Evolutionary conservation across 2,797 vertebrate species (phyloP).

Genomic region (Amblyraja radiata): DNA sequence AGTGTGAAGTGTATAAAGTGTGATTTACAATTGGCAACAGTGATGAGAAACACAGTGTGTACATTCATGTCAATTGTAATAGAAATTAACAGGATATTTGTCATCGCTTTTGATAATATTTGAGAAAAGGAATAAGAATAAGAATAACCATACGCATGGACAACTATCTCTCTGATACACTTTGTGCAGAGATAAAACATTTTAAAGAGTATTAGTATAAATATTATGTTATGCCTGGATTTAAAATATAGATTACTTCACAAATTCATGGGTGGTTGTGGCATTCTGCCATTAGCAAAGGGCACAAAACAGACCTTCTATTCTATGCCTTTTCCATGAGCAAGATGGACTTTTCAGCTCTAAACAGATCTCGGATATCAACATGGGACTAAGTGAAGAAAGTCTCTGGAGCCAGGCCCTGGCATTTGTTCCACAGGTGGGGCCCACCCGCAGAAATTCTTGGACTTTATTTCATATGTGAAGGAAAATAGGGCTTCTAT

Average conservation of each 20-base stretch:
- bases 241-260: conserved; percentile 36
- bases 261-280: conserved; percentile 32
- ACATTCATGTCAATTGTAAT: background rate
- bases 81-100: background rate
- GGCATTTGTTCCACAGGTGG: background rate
- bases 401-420: background rate
- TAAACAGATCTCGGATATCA: conserved; percentile 22
- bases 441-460: background rate
- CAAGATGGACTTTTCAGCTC: background rate
- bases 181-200: conserved; percentile 7
- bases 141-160: background rate
- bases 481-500: background rate
- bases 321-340: background rate
- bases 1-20: background rate
- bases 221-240: conserved; percentile 34
- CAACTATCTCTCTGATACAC: conserved; percentile 15
- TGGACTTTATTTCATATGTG: background rate
- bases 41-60: background rate
- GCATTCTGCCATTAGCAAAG: background rate
- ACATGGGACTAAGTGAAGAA: background rate
- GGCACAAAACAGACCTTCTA: conserved; percentile 24
- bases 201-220: conserved; percentile 29
- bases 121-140: background rate
- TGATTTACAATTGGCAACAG: background rate
- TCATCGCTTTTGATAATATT: background rate